These are phyloP conservation scores for Cataglyphis albicans DNA, from an alignment of 2,888 invertebrate genomes.

Conservation along the genomic window DNA sequence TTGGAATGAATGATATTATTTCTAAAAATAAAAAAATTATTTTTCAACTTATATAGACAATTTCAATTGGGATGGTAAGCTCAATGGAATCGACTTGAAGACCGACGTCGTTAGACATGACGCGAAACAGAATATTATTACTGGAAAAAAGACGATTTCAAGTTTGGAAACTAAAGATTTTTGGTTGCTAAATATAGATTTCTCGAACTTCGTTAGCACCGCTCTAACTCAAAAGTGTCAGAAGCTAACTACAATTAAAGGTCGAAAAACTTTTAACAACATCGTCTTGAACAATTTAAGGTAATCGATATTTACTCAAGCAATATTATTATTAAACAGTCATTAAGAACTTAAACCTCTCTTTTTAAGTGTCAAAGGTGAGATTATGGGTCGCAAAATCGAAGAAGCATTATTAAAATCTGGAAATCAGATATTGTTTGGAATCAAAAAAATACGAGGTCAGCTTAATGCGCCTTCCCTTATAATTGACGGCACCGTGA, in stretches of 20 bases:
- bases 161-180: slow-evolving; percentile 85
- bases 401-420: slow-evolving; percentile 84
- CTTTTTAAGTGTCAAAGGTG: slow-evolving; percentile 80
- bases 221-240: slow-evolving; percentile 81
- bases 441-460: slow-evolving; percentile 81
- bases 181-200: slow-evolving; percentile 83
- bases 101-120: slow-evolving; percentile 87
- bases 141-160: slow-evolving; percentile 85
- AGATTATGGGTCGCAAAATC: slow-evolving; percentile 78
- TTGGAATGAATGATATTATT: slow-evolving; percentile 12
- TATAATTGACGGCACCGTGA: slow-evolving; percentile 72
- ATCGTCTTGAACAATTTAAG: slow-evolving; percentile 83
- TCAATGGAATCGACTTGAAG: slow-evolving; percentile 87
- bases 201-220: slow-evolving; percentile 86
- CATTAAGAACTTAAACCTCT: not conserved
- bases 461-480: slow-evolving; percentile 68
- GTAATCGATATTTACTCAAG: slow-evolving; percentile 73
- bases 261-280: slow-evolving; percentile 85
- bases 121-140: slow-evolving; percentile 84
- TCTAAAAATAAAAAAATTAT: not conserved
- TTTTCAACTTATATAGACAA: slow-evolving; percentile 79
- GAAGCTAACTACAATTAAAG: slow-evolving; percentile 85
- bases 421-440: slow-evolving; percentile 84
- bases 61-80: slow-evolving; percentile 79
- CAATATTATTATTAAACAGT: slow-evolving; percentile 1